These are phyloP conservation scores for Neocrepidodera transversa DNA, from an alignment of 2,888 invertebrate species.

Conservation along the genomic window DNA sequence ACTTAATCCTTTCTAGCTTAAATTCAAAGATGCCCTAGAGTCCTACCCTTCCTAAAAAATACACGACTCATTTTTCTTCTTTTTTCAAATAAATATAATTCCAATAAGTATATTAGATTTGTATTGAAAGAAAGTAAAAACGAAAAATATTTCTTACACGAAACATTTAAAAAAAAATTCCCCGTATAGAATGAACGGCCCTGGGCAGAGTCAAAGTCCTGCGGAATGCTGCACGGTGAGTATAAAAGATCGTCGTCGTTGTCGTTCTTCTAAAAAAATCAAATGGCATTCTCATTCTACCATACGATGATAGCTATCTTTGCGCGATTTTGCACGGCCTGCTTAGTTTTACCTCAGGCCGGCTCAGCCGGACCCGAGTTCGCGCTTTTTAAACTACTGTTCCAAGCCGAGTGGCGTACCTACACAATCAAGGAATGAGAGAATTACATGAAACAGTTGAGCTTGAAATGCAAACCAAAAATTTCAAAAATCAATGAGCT, in stretches of 20 bases:
- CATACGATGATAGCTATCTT: neutral
- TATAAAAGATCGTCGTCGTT: slow-evolving; percentile 19
- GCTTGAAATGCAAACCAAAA: no score
- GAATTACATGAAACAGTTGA: no score
- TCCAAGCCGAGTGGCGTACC: neutral
- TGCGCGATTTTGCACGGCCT: slow-evolving; percentile 22
- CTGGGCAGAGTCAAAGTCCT: slow-evolving; percentile 47
- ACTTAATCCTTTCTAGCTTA: no score
- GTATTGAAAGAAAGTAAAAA: no score
- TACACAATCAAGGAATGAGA: no score
- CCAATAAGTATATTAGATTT: no score
- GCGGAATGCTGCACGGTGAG: slow-evolving; percentile 53
- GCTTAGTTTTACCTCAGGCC: neutral
- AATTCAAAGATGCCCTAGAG: no score
- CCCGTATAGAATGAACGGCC: neutral
- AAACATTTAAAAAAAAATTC: neutral
- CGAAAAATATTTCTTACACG: no score
- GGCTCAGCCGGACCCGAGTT: neutral
- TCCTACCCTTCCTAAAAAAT: no score
- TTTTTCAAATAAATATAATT: no score
- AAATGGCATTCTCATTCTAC: slow-evolving; percentile 29
- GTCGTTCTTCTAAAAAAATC: slow-evolving; percentile 40
- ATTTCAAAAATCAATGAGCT: no score
- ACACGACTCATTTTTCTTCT: no score
- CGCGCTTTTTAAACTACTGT: neutral